Evolutionary conservation across 2,113 vertebrate genomes (phyloP).

Genomic region (Alouatta palliata): DNA sequence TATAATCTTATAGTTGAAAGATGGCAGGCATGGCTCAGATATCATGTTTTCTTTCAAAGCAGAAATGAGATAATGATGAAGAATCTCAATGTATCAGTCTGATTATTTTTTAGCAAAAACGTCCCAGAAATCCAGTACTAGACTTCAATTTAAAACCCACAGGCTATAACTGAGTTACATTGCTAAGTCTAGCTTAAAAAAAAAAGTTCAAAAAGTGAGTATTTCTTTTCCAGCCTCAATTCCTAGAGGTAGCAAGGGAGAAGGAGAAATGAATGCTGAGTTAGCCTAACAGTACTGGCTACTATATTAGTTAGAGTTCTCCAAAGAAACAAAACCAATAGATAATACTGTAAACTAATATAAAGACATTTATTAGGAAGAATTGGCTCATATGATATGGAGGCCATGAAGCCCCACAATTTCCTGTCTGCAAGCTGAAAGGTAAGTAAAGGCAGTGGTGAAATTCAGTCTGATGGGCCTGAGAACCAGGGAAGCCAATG

Average conservation of each 20-base stretch:
- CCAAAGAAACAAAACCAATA: background rate
- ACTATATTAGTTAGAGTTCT: background rate
- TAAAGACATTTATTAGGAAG: background rate
- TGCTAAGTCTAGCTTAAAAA: background rate
- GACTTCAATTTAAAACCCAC: background rate
- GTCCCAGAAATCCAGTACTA: background rate
- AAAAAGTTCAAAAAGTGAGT: background rate
- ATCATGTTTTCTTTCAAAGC: background rate
- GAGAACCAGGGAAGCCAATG: background rate
- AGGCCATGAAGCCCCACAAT: background rate
- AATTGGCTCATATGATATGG: background rate
- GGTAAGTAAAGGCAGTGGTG: background rate
- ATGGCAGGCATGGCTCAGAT: background rate
- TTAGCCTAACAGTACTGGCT: background rate
- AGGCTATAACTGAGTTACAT: background rate
- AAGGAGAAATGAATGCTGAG: background rate
- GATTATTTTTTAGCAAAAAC: background rate
- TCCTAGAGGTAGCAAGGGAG: background rate
- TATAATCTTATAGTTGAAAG: background rate
- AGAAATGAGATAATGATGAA: background rate
- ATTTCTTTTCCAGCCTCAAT: background rate
- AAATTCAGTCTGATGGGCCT: background rate
- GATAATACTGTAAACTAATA: background rate
- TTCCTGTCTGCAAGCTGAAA: background rate
- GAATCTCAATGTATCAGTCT: background rate